Evolutionary conservation across 92 coral and sea anemone genomes (phyloP).

Genomic region (Montipora capitata): DNA sequence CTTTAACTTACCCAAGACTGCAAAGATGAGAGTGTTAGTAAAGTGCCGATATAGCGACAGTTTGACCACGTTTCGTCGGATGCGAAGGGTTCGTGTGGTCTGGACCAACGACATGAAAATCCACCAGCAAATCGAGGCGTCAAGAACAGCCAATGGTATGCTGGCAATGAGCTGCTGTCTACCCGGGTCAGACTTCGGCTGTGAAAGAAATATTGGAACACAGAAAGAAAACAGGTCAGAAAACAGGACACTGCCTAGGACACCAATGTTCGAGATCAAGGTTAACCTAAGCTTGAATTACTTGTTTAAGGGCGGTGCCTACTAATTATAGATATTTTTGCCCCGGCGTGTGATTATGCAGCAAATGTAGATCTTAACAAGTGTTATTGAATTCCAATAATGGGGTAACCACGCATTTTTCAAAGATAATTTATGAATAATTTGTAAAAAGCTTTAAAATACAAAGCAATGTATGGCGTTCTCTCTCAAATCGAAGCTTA

Average conservation of each 20-base stretch:
- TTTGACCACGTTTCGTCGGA: constrained; percentile 93
- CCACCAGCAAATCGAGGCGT: constrained; percentile 99
- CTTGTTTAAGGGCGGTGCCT: too few relatives aligned
- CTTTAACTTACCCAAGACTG: constrained; percentile 90
- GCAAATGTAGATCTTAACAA: too few relatives aligned
- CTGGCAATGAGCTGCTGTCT: constrained; percentile 87
- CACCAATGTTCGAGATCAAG: too few relatives aligned
- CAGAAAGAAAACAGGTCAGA: not conserved
- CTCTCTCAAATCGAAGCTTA: too few relatives aligned
- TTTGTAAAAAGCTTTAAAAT: too few relatives aligned
- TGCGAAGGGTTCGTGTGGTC: constrained; percentile 95
- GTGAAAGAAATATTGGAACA: not conserved
- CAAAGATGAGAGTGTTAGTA: constrained; percentile 94
- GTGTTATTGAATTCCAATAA: too few relatives aligned
- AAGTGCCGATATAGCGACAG: constrained; percentile 96
- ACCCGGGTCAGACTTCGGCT: constrained; percentile 90
- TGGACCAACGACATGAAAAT: constrained; percentile 99
- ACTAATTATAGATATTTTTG: too few relatives aligned
- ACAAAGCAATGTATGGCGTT: too few relatives aligned
- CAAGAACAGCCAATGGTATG: constrained; percentile 95
- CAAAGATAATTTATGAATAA: too few relatives aligned
- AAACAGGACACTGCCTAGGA: not conserved
- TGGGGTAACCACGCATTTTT: too few relatives aligned
- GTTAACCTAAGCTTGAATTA: too few relatives aligned
- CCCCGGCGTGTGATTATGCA: too few relatives aligned